These are phyloP conservation scores for Lepus europaeus DNA, from an alignment of 2,113 vertebrate species.

Conservation along the genomic window DNA sequence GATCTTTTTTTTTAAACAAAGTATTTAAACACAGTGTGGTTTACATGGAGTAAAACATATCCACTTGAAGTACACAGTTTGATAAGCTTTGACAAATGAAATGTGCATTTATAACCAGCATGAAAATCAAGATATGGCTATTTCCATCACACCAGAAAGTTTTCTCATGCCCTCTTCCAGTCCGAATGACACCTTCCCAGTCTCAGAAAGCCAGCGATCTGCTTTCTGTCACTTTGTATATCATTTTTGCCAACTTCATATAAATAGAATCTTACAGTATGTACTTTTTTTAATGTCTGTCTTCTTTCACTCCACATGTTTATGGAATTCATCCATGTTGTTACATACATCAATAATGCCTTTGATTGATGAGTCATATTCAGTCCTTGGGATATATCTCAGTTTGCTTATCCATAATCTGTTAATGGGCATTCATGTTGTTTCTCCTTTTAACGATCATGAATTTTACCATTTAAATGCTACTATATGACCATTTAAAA, in stretches of 20 bases:
- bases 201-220: neutral
- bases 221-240: neutral
- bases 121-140: neutral
- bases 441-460: neutral
- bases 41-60: neutral
- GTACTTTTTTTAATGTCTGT: neutral
- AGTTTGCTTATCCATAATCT: neutral
- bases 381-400: neutral
- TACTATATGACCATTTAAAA: neutral
- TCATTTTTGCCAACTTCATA: neutral
- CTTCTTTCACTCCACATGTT: neutral
- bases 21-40: neutral
- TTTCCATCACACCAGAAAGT: neutral
- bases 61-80: neutral
- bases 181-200: neutral
- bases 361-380: neutral
- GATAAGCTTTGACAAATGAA: neutral
- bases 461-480: constrained; percentile 23
- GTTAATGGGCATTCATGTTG: neutral
- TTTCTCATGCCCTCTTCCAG: neutral
- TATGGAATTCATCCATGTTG: neutral
- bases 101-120: neutral
- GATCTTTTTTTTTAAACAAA: neutral
- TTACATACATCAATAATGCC: neutral
- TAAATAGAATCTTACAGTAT: neutral